These are phyloP conservation scores for Numenius phaeopus DNA, from an alignment of 2,797 vertebrate genomes.

Conservation along the genomic window DNA sequence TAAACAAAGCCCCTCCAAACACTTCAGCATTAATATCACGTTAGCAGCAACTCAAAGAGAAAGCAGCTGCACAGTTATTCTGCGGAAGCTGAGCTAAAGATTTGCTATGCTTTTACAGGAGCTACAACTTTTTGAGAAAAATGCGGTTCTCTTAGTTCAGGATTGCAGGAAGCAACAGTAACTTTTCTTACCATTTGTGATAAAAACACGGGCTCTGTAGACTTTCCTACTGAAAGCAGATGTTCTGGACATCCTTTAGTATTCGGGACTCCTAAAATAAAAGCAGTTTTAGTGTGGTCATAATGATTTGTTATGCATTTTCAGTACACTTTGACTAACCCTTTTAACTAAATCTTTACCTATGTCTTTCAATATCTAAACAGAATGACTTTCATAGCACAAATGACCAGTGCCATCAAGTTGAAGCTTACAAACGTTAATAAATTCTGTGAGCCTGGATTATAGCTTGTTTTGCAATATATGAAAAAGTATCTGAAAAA, in stretches of 20 bases:
- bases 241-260: neutral
- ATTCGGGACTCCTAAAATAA: slow-evolving; percentile 32
- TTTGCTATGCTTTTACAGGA: neutral
- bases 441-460: neutral
- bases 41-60: neutral
- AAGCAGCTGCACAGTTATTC: neutral
- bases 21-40: neutral
- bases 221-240: slow-evolving; percentile 9
- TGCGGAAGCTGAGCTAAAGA: neutral
- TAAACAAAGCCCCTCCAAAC: neutral
- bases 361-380: neutral
- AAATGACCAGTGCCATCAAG: neutral
- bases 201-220: neutral
- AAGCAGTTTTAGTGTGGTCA: neutral
- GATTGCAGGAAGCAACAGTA: neutral
- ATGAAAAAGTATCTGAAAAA: neutral
- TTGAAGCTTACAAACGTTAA: neutral
- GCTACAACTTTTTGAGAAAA: neutral
- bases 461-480: neutral
- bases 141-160: neutral
- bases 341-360: neutral
- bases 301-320: neutral
- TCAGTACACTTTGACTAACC: neutral
- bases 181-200: slow-evolving; percentile 71
- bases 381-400: neutral